Percentiles rank a stretch among this genome's conserved stretches.
Conservation (phyloP, 2,113 vertebrate genomes). For the Crotalus tigris region DNA sequence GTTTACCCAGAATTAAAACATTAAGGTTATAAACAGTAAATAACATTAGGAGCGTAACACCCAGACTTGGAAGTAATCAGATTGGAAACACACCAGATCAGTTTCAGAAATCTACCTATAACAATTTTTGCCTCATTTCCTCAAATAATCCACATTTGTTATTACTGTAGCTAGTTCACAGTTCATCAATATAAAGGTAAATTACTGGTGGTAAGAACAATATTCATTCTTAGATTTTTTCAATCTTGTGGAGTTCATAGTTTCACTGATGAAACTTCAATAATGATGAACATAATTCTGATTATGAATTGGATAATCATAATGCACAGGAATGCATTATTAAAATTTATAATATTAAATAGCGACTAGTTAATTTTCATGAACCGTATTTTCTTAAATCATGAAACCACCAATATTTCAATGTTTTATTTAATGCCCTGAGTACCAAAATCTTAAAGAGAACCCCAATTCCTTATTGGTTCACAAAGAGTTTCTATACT, state of each 20-base stretch:
- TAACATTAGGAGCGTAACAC: not conserved
- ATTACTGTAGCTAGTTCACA: not conserved
- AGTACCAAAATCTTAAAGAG: not conserved
- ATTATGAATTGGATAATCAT: not conserved
- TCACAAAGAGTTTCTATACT: not conserved
- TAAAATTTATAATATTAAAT: not conserved
- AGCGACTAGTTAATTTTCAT: not conserved
- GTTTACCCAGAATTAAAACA: not conserved
- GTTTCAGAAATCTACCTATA: not conserved
- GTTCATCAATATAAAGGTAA: not conserved
- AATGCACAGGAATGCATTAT: not conserved
- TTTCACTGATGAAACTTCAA: not conserved
- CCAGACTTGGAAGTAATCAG: not conserved
- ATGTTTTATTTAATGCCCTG: not conserved
- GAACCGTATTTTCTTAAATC: not conserved
- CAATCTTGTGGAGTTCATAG: not conserved
- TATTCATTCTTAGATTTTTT: not conserved
- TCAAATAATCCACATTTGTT: not conserved
- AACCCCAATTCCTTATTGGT: not conserved
- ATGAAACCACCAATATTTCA: not conserved
- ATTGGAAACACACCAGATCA: not conserved
- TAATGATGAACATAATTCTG: not conserved
- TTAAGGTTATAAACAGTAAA: not conserved
- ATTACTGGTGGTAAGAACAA: not conserved
- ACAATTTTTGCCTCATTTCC: not conserved